Evolutionary conservation across 2,888 invertebrate genomes (phyloP).

Genomic region (Palloptera scutellata): DNA sequence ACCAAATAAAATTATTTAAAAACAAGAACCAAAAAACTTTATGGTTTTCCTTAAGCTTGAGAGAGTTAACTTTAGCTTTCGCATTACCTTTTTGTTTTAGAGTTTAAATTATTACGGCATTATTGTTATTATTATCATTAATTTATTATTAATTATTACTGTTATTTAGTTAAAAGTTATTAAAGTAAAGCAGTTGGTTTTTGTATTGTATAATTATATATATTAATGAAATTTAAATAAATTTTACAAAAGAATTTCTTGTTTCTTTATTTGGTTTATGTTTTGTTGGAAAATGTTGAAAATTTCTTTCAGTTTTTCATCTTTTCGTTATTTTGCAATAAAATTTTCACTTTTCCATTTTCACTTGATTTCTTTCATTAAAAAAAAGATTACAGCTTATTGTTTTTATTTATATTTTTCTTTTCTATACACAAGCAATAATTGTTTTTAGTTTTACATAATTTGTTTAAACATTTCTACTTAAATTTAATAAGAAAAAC

Average conservation of each 20-base stretch:
- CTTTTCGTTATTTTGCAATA: neutral
- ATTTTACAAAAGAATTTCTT: constrained; percentile 12
- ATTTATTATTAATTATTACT: constrained; percentile 26
- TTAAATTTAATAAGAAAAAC: constrained; percentile 19
- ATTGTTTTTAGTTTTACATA: too few species aligned
- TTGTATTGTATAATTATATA: neutral
- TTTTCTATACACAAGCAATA: constrained; percentile 7
- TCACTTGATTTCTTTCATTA: too few species aligned
- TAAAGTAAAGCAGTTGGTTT: constrained; percentile 2
- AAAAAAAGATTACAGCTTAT: neutral
- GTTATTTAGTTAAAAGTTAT: constrained; percentile 16
- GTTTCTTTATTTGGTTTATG: constrained; percentile 17
- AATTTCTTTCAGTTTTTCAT: constrained; percentile 22
- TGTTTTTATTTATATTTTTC: constrained; percentile 14
- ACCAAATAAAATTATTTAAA: too few species aligned
- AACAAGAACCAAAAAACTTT: too few species aligned
- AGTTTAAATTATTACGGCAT: neutral
- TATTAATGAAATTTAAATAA: too few species aligned
- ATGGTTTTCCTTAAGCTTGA: too few species aligned
- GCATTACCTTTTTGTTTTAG: constrained; percentile 33
- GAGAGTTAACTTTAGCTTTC: constrained; percentile 37
- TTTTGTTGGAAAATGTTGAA: constrained; percentile 24
- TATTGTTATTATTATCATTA: constrained; percentile 31
- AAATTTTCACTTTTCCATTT: constrained; percentile 8
- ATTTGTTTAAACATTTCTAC: neutral